phyloP scores from a whole-genome alignment of 2,888 invertebrate genomes.

The Oxyteleia sp. region DNA sequence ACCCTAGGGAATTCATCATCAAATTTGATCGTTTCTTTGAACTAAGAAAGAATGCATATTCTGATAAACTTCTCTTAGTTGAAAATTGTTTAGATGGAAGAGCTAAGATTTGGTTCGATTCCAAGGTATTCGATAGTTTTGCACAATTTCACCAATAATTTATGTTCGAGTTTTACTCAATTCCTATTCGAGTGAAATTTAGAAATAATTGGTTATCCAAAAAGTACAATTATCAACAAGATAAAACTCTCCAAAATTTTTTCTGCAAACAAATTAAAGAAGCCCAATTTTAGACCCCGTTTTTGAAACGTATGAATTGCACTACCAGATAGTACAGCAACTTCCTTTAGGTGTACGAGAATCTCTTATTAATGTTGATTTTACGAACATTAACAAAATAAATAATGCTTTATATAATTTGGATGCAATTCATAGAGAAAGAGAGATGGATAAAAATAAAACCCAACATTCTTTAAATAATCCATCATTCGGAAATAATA shows the following conservation, averaged over 20 bases:
- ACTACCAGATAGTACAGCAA: conserved; percentile 67
- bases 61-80: no score
- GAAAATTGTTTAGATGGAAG: no score
- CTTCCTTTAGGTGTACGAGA: conserved; percentile 46
- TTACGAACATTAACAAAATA: conserved; percentile 36
- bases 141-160: conserved; percentile 34
- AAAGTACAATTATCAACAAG: conserved; percentile 10
- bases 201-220: conserved; percentile 40
- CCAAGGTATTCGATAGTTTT: conserved; percentile 14
- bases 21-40: no score
- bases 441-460: background rate
- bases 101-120: conserved; percentile 56
- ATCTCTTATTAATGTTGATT: conserved; percentile 56
- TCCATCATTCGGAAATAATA: background rate
- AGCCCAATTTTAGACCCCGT: conserved; percentile 38
- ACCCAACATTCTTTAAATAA: background rate
- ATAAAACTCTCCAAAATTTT: conserved; percentile 40
- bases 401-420: conserved; percentile 52
- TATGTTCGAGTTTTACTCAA: conserved; percentile 47
- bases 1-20: no score
- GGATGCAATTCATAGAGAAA: conserved; percentile 21
- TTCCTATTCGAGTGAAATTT: conserved; percentile 30
- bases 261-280: conserved; percentile 55
- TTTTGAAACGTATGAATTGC: conserved; percentile 42
- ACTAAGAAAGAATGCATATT: background rate